phyloP scores from a whole-genome alignment of 2,797 vertebrate genomes.

The Potorous gilbertii region DNA sequence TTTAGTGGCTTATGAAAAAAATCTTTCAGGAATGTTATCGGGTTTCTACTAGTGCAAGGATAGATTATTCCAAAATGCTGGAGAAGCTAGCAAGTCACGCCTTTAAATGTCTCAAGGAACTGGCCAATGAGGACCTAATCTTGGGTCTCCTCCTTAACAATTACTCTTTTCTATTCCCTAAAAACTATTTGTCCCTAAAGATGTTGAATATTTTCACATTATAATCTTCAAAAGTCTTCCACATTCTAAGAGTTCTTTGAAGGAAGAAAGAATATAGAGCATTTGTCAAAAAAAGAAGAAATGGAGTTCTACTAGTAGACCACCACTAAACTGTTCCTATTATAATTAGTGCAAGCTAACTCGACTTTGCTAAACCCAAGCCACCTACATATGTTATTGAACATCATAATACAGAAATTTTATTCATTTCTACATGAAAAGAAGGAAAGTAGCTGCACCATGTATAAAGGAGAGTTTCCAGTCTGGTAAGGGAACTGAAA shows the following conservation, averaged over 20 bases:
- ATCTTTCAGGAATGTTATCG: background rate
- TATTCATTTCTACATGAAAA: background rate
- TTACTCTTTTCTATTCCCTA: background rate
- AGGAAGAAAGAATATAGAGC: background rate
- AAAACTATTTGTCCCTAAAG: background rate
- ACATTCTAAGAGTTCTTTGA: background rate
- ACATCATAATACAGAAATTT: background rate
- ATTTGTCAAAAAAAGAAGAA: background rate
- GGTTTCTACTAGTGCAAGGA: background rate
- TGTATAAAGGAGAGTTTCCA: background rate
- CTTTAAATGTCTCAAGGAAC: background rate
- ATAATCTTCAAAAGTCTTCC: too few species aligned
- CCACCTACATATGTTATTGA: background rate
- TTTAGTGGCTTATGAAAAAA: background rate
- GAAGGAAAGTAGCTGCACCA: background rate
- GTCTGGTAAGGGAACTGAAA: background rate
- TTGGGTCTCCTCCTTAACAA: background rate
- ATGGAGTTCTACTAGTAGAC: background rate
- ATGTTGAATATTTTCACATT: too few species aligned
- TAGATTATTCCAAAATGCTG: background rate
- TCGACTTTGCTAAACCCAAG: background rate
- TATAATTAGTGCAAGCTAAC: background rate
- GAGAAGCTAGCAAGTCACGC: background rate
- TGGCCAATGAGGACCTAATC: background rate
- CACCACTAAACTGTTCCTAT: background rate